phyloP scores from a whole-genome alignment of 2,113 vertebrate genomes.

The Tretioscincus oriximinensis region DNA sequence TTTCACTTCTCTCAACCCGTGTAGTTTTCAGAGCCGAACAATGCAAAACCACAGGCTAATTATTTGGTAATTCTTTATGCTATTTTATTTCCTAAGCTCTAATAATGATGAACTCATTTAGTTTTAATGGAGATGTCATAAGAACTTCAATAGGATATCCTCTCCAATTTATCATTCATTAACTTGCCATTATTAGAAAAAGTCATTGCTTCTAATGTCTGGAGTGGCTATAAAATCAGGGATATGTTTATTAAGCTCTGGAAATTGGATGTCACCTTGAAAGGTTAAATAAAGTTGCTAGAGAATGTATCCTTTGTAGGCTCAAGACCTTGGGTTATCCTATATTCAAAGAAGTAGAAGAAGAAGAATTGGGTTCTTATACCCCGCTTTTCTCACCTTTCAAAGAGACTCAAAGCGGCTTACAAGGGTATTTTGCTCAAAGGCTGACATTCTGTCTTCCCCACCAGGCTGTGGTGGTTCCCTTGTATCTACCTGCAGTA shows the following conservation, averaged over 20 bases:
- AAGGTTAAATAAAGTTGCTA: conserved; percentile 37
- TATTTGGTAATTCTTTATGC: conserved; percentile 56
- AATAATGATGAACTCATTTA: conserved; percentile 66
- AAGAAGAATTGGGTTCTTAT: too few species aligned
- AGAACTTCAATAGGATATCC: conserved; percentile 50
- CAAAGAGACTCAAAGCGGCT: too few species aligned
- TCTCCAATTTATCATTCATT: conserved; percentile 67
- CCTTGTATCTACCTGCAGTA: too few species aligned
- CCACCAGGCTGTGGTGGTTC: too few species aligned
- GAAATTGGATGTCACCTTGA: conserved; percentile 51
- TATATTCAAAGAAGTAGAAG: too few species aligned
- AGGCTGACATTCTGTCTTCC: too few species aligned
- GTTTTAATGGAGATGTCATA: conserved; percentile 56
- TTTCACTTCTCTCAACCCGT: conserved; percentile 45
- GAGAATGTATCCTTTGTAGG: conserved; percentile 39
- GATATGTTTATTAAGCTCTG: conserved; percentile 10
- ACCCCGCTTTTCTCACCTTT: too few species aligned
- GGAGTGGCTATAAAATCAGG: conserved; percentile 52
- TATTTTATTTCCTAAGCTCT: conserved; percentile 49
- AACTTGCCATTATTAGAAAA: conserved; percentile 61
- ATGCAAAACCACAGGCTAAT: conserved; percentile 61
- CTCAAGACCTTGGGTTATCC: conserved; percentile 18
- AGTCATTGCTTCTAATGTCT: conserved; percentile 53
- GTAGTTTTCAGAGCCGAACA: conserved; percentile 36
- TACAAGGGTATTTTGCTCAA: too few species aligned